Conservation (phyloP, 2,113 vertebrate species). For the Otocyon megalotis region DNA sequence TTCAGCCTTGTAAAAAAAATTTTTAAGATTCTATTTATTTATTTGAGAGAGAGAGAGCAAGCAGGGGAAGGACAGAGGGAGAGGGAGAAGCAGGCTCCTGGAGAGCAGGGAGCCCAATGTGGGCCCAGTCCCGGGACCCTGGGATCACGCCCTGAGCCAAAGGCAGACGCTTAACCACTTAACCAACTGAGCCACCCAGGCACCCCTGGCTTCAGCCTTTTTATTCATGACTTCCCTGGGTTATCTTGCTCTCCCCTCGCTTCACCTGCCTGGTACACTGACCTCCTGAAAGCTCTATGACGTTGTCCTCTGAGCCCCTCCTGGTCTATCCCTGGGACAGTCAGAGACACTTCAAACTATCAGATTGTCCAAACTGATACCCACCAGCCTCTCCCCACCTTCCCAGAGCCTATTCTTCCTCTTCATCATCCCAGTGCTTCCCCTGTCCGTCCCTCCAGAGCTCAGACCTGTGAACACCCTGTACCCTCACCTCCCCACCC, state of each 20-base stretch:
- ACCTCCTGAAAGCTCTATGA: neutral
- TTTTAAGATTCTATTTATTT: no score
- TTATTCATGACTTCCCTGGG: neutral
- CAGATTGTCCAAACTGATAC: neutral
- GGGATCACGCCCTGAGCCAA: no score
- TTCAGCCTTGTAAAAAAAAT: neutral
- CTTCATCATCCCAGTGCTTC: neutral
- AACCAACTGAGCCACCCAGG: no score
- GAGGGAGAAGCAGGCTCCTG: no score
- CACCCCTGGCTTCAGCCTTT: neutral
- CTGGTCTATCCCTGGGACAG: neutral
- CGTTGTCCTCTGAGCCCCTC: neutral
- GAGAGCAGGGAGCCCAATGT: no score
- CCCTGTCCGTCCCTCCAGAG: neutral
- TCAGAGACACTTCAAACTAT: neutral
- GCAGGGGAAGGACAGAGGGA: no score
- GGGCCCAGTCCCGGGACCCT: no score
- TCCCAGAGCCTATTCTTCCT: neutral
- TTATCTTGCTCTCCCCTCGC: neutral
- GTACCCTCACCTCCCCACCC: neutral
- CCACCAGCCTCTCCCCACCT: neutral
- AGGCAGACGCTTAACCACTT: no score
- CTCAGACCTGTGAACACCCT: neutral
- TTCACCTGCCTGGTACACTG: rapidly evolving
- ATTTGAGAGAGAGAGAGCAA: no score